These are phyloP conservation scores for Lethocerus indicus DNA, from an alignment of 1,140 invertebrate species.

Conservation along the genomic window DNA sequence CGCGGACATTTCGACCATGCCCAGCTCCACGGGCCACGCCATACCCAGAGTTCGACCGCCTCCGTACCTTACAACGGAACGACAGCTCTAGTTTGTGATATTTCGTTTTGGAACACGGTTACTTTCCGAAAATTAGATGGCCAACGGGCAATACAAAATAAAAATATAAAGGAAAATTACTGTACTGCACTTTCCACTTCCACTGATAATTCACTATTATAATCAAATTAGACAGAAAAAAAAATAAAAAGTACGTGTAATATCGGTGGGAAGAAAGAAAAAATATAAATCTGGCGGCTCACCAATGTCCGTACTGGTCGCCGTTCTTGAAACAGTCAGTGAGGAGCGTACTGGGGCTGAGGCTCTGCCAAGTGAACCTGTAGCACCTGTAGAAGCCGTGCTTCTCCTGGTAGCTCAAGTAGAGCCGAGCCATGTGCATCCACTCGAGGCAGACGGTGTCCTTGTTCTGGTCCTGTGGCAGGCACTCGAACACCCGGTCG, in stretches of 20 bases:
- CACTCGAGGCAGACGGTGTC: slow-evolving; percentile 56
- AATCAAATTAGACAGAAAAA: no score
- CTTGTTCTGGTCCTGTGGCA: slow-evolving; percentile 35
- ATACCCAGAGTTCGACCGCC: slow-evolving; percentile 58
- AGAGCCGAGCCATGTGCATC: slow-evolving; percentile 53
- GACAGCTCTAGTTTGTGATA: neutral
- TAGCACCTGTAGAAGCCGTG: slow-evolving; percentile 41
- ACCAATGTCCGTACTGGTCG: slow-evolving; percentile 21
- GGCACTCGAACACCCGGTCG: slow-evolving; percentile 48
- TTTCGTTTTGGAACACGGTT: no score
- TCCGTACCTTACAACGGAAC: slow-evolving; percentile 46
- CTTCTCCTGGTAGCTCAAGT: slow-evolving; percentile 38
- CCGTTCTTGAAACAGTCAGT: slow-evolving; percentile 57
- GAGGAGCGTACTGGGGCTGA: slow-evolving; percentile 38
- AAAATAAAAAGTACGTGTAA: no score
- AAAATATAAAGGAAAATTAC: no score
- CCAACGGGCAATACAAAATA: no score
- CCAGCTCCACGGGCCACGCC: slow-evolving; percentile 61
- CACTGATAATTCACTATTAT: no score
- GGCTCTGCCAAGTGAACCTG: slow-evolving; percentile 60
- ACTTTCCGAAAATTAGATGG: no score
- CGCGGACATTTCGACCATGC: slow-evolving; percentile 48
- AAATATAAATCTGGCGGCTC: no score
- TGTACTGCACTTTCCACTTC: no score
- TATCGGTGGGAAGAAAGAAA: no score